These are phyloP conservation scores for Philaethria dido DNA, from an alignment of 2,888 invertebrate genomes.

Conservation along the genomic window DNA sequence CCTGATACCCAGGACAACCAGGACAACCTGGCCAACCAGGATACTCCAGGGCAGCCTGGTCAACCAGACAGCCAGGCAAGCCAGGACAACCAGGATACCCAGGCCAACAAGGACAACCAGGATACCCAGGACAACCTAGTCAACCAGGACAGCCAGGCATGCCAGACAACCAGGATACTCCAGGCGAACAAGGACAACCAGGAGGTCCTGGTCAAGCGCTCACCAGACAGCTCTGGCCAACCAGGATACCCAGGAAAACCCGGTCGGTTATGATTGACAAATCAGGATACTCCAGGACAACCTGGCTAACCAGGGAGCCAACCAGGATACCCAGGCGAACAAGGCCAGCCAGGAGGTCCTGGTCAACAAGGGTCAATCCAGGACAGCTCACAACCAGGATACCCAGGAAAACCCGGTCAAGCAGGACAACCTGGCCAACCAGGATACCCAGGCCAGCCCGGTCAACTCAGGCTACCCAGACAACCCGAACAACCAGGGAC, in stretches of 20 bases:
- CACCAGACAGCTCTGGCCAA: constrained; percentile 48
- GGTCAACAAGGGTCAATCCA: constrained; percentile 56
- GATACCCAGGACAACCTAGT: constrained; percentile 64
- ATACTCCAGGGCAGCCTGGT: too few species aligned
- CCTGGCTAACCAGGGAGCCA: constrained; percentile 44
- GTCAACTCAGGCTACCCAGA: constrained; percentile 8
- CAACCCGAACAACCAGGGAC: not conserved
- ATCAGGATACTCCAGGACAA: too few species aligned
- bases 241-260: constrained; percentile 50
- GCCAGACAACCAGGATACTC: constrained; percentile 47
- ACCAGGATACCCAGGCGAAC: constrained; percentile 52
- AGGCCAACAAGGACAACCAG: constrained; percentile 60
- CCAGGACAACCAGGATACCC: constrained; percentile 46
- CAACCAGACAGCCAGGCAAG: constrained; percentile 69
- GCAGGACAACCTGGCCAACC: constrained; percentile 59
- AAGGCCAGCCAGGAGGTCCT: constrained; percentile 49
- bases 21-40: constrained; percentile 62
- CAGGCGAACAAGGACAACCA: constrained; percentile 47
- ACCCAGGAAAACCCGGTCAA: too few species aligned
- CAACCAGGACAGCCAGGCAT: constrained; percentile 46
- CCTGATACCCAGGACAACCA: constrained; percentile 67
- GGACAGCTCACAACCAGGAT: constrained; percentile 18
- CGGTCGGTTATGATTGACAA: constrained; percentile 44
- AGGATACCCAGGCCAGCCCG: constrained; percentile 48
- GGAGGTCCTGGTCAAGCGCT: constrained; percentile 47